Base-by-base conservation (phyloP, 1,140 invertebrate species). In the Sitophilus oryzae region DNA sequence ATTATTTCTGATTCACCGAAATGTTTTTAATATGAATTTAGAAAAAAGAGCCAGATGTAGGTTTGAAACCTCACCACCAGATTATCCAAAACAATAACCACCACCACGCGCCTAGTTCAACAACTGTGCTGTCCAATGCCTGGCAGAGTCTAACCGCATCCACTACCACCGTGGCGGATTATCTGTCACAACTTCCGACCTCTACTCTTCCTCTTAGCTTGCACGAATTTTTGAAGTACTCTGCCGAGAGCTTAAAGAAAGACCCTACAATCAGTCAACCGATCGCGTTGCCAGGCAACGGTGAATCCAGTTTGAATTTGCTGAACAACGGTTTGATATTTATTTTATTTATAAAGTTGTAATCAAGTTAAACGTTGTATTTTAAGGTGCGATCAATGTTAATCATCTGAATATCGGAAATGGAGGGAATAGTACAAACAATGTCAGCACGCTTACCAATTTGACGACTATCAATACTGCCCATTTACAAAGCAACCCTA, bases 151-250 rank as follows among this genome's bases (percentile, higher is more conserved):
- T 90, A 36, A 78, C 81, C 2, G 79, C 84, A 5, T 81, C 83
- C 20, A 83, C 84, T 40, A 84, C 85, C 3, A 84, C 86, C 0
- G 86, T 91, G 11, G 86, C 86, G 11, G 87, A 90, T 72, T 91
- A 90, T 71, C 76, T 91, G 43, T 86, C 85, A 42, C 82, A 85
- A 65, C 70, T 86, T 57, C 82, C 83, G 30, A 81, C 84, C 21
- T 84, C 82, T 36, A 87, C 86, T 2, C 67, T 89, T 61, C 86
- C 86, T 0, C 69, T 91, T 19, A 88, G 85, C 37, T 72, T 91
- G 25, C 88, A 91, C 63, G 87, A 91, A 67, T 86, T 90, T 63
- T 77, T 91, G 15, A 90, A 90, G 70, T 89, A 89, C 69, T 89
- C 87, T 1, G 83, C 84, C 0, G 85, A 86, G 64, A 84, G 77